Base-by-base conservation (phyloP, 2,888 invertebrate species). In the Stenoptilia bipunctidactyla region DNA sequence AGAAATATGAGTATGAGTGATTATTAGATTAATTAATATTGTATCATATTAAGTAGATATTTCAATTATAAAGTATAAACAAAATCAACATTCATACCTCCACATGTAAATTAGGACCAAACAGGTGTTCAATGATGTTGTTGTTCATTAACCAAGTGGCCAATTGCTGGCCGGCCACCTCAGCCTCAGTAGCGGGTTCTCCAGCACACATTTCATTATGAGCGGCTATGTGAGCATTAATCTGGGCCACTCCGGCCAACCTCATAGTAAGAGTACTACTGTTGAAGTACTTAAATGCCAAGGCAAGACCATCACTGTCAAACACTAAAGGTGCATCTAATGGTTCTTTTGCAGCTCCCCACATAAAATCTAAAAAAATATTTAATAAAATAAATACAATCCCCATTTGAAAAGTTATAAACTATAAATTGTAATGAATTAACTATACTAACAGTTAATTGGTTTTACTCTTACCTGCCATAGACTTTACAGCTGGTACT, bases 41-140 rank as follows among this genome's bases (percentile, higher is more conserved):
- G n/a, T n/a, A n/a, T n/a, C n/a, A n/a, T n/a, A n/a, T n/a, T n/a
- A n/a, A n/a, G n/a, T n/a, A n/a, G n/a, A n/a, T n/a, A n/a, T n/a
- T n/a, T n/a, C n/a, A n/a, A n/a, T n/a, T 15, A 33, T 10, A 15
- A 15, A 27, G 13, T 10, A 12, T n/a, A n/a, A n/a, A n/a, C 2
- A 12, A 15, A 13, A 9, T 10, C 1, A 25, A 49, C n/a, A n/a
- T n/a, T n/a, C n/a, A n/a, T 61, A 93, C 93, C 88, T 97, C 97
- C 33, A 96, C 96, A 77, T 97, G 97, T 50, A 97, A 86, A 84
- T 97, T 97, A 20, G 97, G 97, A n/a, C 97, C 97, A 82, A 97
- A 97, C 43, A 97, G 90, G 66, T 97, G 96, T 55, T 95, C 92
- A 51, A 97, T 93, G 46, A 97, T 95, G 65, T 92, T 94, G 68